A percentile compares a stretch with the other conserved stretches of the same genome.
phyloP scores from a whole-genome alignment of 2,113 vertebrate species.

The Barbus barbus region DNA sequence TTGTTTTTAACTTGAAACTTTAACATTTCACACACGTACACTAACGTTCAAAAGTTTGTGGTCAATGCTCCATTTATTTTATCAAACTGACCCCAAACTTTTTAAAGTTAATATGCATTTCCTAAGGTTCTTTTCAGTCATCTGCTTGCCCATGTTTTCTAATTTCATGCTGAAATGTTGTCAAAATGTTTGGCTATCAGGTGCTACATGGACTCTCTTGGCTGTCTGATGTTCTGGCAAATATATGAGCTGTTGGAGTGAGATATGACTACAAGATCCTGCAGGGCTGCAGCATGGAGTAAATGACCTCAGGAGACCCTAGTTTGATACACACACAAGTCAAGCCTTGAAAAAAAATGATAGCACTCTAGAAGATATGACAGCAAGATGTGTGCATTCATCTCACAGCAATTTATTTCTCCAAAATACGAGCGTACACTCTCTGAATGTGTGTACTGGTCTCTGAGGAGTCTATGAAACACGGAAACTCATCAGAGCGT shows the following conservation, averaged over 20 bases:
- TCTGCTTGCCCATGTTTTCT: not conserved
- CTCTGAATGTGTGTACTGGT: conserved; percentile 1
- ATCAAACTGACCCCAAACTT: not conserved
- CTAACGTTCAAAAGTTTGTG: not conserved
- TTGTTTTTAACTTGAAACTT: not conserved
- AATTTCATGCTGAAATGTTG: not conserved
- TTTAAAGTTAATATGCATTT: not conserved
- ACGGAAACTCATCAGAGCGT: conserved; percentile 26
- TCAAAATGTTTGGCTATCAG: not conserved
- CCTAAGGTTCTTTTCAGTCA: not conserved
- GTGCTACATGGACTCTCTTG: not conserved
- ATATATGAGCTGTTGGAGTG: conserved; percentile 12
- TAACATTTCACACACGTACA: not conserved
- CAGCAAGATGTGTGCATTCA: conserved; percentile 3
- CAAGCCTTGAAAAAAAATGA: not conserved
- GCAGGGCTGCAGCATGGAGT: conserved; percentile 19
- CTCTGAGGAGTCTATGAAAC: conserved; percentile 25
- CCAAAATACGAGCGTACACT: not conserved
- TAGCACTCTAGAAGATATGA: conserved; percentile 1
- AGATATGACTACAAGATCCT: conserved; percentile 6
- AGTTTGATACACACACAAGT: not conserved
- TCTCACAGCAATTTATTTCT: conserved; percentile 8
- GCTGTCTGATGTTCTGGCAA: conserved; percentile 8
- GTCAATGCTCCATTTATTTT: not conserved
- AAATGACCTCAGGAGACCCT: conserved; percentile 9